Percentiles rank a stretch among this genome's conserved stretches.
Evolutionary conservation across 2,888 invertebrate species (phyloP).

Genomic region (Amphipoea lucens): DNA sequence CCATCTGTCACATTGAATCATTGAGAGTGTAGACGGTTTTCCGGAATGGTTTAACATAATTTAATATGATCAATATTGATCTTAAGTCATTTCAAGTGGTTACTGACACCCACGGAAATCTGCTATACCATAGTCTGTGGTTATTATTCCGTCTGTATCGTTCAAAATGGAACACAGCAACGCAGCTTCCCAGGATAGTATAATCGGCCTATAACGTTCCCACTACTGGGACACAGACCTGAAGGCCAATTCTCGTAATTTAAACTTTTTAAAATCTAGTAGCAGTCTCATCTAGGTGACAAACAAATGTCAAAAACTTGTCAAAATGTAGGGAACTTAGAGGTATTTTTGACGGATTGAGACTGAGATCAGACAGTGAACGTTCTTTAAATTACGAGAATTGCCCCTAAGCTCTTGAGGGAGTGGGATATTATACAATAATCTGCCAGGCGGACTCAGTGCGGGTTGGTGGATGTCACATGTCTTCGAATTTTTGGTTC

Average conservation of each 20-base stretch:
- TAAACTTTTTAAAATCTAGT: too few species aligned
- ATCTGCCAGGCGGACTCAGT: not conserved
- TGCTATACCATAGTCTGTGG: not conserved
- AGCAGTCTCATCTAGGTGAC: too few species aligned
- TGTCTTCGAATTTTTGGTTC: not conserved
- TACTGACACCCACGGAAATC: too few species aligned
- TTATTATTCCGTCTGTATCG: not conserved
- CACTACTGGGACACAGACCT: not conserved
- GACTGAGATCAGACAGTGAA: too few species aligned
- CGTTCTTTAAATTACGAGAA: too few species aligned
- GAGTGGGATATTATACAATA: not conserved
- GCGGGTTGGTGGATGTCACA: not conserved
- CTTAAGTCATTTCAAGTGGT: not conserved
- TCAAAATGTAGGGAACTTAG: too few species aligned
- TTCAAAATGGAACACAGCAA: not conserved
- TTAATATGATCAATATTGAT: not conserved
- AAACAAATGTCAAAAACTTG: too few species aligned
- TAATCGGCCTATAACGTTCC: not conserved
- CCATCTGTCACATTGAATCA: constrained; percentile 18
- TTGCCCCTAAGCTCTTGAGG: too few species aligned
- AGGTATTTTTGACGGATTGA: too few species aligned
- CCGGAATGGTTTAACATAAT: constrained; percentile 20
- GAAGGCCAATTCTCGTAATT: too few species aligned
- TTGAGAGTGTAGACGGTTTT: constrained; percentile 16
- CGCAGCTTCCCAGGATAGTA: not conserved